Evolutionary conservation across 2,888 invertebrate species (phyloP), one percentile per base, ranked within the genome.

Genomic region (Prosopocoilus inquinatus): DNA sequence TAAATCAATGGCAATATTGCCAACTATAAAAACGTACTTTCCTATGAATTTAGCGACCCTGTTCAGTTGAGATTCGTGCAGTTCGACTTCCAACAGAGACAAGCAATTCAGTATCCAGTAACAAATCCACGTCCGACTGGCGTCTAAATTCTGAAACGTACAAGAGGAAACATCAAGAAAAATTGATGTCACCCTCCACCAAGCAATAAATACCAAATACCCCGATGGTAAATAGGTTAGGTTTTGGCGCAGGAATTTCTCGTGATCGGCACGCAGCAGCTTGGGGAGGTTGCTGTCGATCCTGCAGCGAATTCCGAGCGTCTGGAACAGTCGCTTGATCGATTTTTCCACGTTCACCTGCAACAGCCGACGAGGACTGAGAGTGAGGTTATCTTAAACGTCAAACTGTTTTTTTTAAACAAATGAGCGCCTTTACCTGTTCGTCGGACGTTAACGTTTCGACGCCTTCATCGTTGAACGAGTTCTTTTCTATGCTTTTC

Each of bases 61-160:
- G 35, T 79, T 77, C 58, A 83, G 79, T 8, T 80, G 78, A 20
- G 80, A 80, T 34, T 83, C 81, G 8, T 83, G 79, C 53, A 91
- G 77, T 55, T 81, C 79, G 60, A 84, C 82, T 59, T 85, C 86
- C 34, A 95, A 77, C 60, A 97, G 79, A 73, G 91, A 88, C 35
- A 98, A 80, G 3, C 94, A 86, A 79, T 99, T 96, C 34, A 97
- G 76, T 60, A 93, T 94, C 99, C 99, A 99, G 74, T 96, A 99
- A 68, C 94, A 88, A 58, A 98, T 80, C 99, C 99, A 99, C 5
- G 98, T 89, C 67, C 96, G 85, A 75, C 96, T 97, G 8, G 94
- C 91, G 82, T 99, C 98, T 62, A 99, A 80, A 70, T 87, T 86
- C 85, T 87, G 61, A 47, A 50, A 35, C 12, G 39, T 33, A 32